Evolutionary conservation across 2,888 invertebrate species (phyloP), one percentile per base, ranked within the genome.

Genomic region (Deilephila elpenor): DNA sequence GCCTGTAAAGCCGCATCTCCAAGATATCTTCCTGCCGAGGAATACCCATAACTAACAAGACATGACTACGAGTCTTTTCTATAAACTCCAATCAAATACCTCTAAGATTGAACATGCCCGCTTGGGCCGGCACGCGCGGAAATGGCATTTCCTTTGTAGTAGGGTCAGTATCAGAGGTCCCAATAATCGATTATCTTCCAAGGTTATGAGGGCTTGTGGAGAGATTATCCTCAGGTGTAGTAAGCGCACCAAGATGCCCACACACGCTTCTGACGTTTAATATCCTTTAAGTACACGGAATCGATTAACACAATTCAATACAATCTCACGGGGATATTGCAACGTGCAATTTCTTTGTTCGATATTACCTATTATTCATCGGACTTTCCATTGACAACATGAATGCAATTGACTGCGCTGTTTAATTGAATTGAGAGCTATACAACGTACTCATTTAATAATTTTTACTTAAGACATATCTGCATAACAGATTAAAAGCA

Each of bases 61-160:
- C 25, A 67, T 25, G 51, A 67, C 20, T 44, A 29, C 25, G 51
- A 67, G 25, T 14, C 17, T n/a, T 11, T 64, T 37, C 6, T 25
- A 44, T 64, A 44, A 44, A 67, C 44, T 44, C 44, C 19, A 67
- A 44, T 14, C 44, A 14, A 44, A 51, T 20, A 20, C 14, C 7
- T 44, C 14, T 5, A 29, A 67, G 25, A 67, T 67, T 25, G 25
- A 51, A 51, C 44, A 25, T 51, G 67, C 37, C 29, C 51, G 25
- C 5, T 51, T 25, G 17, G 29, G 0, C 6, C 11, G 67, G 25
- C 44, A 37, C 5, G 44, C 67, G 44, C 20, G 67, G 51, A 67
- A 67, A 67, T 67, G 25, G 51, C 44, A 67, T 67, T 67, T 51
- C 67, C 67, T 25, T 51, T 51, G 44, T 67, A 51, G 44, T 67